These are phyloP conservation scores for Echinometra lucunter DNA, from an alignment of 53 echinoderm and acorn worm genomes.

Conservation along the genomic window DNA sequence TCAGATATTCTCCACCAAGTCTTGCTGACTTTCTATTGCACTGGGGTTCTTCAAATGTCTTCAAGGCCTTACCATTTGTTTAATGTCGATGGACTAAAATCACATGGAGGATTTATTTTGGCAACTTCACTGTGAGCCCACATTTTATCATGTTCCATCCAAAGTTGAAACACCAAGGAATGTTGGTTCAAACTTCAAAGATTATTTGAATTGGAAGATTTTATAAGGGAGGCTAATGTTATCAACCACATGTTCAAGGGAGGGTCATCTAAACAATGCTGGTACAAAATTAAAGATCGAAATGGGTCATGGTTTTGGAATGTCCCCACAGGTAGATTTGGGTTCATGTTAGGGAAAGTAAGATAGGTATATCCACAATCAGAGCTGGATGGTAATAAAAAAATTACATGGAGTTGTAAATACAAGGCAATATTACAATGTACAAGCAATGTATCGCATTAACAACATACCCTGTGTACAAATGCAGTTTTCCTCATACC, in stretches of 20 bases:
- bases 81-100: background rate
- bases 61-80: background rate
- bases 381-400: background rate
- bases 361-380: background rate
- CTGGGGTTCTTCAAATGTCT: too few relatives aligned
- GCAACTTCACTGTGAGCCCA: background rate
- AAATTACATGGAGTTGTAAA: background rate
- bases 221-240: background rate
- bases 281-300: background rate
- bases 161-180: background rate
- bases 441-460: too few relatives aligned
- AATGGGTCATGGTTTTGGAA: slow-evolving; percentile 45
- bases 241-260: background rate
- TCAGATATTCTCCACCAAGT: too few relatives aligned
- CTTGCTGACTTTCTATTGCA: too few relatives aligned
- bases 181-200: background rate
- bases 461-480: too few relatives aligned
- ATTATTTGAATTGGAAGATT: background rate
- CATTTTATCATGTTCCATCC: background rate
- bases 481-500: too few relatives aligned
- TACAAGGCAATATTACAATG: background rate
- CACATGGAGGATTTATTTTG: background rate
- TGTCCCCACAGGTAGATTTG: slow-evolving; percentile 36
- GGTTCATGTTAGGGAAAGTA: slow-evolving; percentile 25
- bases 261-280: background rate